These are phyloP conservation scores for Forbesichthys agassizii DNA, from an alignment of 2,113 vertebrate species.

Conservation along the genomic window DNA sequence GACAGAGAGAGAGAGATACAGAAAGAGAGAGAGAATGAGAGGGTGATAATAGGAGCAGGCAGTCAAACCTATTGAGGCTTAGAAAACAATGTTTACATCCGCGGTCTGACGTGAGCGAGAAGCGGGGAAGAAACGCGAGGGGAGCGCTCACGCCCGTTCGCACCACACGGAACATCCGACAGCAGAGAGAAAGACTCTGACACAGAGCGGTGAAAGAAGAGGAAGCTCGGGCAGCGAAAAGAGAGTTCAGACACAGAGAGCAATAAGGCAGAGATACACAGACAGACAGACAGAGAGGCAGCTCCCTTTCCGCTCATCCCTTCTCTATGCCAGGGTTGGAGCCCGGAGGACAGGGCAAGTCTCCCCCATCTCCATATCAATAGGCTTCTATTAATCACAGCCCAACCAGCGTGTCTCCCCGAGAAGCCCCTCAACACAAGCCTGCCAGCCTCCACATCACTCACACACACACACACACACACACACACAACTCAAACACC, in stretches of 20 bases:
- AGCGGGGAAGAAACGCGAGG: too few relatives aligned
- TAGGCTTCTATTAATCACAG: conserved; percentile 53
- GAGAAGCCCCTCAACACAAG: conserved; percentile 42
- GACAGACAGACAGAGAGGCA: conserved; percentile 10
- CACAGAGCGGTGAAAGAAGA: too few relatives aligned
- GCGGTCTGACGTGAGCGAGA: too few relatives aligned
- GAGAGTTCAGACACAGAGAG: conserved; percentile 15
- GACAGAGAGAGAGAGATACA: conserved; percentile 1
- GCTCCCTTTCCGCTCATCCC: too few relatives aligned
- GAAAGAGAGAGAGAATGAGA: not conserved
- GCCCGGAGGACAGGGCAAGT: conserved; percentile 13
- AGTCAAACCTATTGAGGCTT: too few relatives aligned
- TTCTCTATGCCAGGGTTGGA: too few relatives aligned
- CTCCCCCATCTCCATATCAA: conserved; percentile 62
- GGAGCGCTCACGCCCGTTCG: too few relatives aligned
- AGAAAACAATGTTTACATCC: too few relatives aligned
- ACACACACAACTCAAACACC: conserved; percentile 35
- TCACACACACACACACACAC: conserved; percentile 15
- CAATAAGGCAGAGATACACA: not conserved
- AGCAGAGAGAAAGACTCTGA: not conserved
- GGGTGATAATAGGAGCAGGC: too few relatives aligned
- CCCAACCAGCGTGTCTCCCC: conserved; percentile 42
- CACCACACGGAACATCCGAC: too few relatives aligned
- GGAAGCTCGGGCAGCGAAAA: too few relatives aligned
- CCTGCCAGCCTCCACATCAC: conserved; percentile 36